phyloP scores from a whole-genome alignment of 92 coral and sea anemone species.

The Zoanthus gigantus region DNA sequence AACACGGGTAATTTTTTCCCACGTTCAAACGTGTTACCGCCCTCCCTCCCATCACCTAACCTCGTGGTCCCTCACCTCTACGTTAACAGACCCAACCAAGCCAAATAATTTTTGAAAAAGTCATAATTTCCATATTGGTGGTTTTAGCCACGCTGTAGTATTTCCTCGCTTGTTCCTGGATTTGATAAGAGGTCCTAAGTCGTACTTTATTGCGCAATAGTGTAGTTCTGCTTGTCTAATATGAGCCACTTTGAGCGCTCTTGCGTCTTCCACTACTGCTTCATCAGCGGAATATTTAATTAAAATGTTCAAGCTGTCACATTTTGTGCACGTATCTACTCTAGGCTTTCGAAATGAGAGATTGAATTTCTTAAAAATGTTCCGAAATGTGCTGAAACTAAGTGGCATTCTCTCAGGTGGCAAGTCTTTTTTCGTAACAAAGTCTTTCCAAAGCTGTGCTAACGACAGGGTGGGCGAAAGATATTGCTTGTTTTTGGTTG shows the following conservation, averaged over 20 bases:
- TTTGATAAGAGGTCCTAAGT: conserved; percentile 25
- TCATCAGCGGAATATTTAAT: background rate
- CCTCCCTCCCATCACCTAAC: background rate
- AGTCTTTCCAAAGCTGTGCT: conserved; percentile 45
- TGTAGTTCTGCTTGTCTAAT: conserved; percentile 28
- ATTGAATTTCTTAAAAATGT: conserved; percentile 36
- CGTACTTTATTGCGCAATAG: conserved; percentile 17
- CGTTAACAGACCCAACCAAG: background rate
- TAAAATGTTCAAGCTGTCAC: background rate
- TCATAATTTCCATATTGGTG: background rate
- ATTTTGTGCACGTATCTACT: conserved; percentile 36
- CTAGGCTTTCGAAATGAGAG: conserved; percentile 42
- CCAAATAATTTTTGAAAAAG: background rate
- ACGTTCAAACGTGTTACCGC: background rate
- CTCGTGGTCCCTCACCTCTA: background rate
- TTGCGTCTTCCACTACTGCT: conserved; percentile 18
- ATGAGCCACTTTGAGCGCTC: conserved; percentile 24
- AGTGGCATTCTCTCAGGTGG: conserved; percentile 2
- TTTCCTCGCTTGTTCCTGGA: conserved; percentile 19
- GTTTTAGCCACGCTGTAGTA: background rate
- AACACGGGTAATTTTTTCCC: background rate
- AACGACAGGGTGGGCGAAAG: conserved; percentile 39
- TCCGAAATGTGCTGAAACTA: conserved; percentile 2
- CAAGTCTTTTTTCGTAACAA: conserved; percentile 33
- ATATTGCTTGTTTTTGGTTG: conserved; percentile 37